A percentile compares a stretch with the other conserved stretches of the same genome.
Conservation (phyloP, 1,140 invertebrate species). For the Akabosia matsudoensis region DNA sequence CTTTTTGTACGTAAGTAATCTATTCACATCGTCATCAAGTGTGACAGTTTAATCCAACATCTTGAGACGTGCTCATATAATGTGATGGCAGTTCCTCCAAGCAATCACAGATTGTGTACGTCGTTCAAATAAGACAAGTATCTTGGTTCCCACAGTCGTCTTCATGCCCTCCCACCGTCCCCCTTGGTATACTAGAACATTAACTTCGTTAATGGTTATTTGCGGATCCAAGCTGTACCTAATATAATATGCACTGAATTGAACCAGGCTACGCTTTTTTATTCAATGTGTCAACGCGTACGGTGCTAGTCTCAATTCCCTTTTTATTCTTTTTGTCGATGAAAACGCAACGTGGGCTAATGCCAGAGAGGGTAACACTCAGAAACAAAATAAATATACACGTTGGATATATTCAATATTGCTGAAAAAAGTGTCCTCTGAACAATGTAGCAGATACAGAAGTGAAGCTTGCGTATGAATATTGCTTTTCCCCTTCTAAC, state of each 20-base stretch:
- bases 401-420: too few relatives aligned
- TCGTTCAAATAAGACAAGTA: constrained; percentile 10
- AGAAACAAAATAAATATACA: too few relatives aligned
- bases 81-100: neutral
- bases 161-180: constrained; percentile 14
- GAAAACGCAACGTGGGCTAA: too few relatives aligned
- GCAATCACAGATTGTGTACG: neutral
- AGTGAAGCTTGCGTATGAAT: too few relatives aligned
- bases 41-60: constrained; percentile 5
- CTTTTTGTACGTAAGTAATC: neutral
- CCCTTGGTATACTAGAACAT: constrained; percentile 11
- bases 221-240: neutral
- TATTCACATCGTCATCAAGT: neutral
- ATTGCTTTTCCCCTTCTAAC: too few relatives aligned
- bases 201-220: constrained; percentile 4
- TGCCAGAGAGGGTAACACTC: too few relatives aligned
- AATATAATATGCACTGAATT: neutral
- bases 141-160: neutral
- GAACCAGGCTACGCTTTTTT: neutral
- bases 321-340: neutral
- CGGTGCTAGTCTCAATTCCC: too few relatives aligned
- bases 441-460: too few relatives aligned
- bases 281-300: too few relatives aligned
- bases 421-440: too few relatives aligned
- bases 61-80: constrained; percentile 10